Evolutionary conservation across 2,888 invertebrate genomes (phyloP).

Genomic region (Vandiemenella viatica): DNA sequence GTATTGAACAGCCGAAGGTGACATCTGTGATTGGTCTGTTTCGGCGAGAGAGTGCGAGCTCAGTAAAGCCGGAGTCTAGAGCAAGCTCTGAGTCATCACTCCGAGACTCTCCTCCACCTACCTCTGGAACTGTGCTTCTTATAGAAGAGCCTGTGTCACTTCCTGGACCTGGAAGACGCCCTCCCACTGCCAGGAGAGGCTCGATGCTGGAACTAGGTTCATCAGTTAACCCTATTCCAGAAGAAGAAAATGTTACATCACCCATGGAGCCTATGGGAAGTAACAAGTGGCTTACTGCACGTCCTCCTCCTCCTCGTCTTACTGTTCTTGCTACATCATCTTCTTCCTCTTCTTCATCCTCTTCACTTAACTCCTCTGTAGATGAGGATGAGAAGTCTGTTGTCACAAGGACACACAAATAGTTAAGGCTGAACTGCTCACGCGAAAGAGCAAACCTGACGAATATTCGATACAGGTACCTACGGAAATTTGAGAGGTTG

Average conservation of each 20-base stretch:
- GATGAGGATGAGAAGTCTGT: background rate
- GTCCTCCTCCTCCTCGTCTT: background rate
- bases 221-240: slow-evolving; percentile 53
- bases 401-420: background rate
- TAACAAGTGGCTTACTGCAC: background rate
- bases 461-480: background rate
- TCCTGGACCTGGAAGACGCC: slow-evolving; percentile 46
- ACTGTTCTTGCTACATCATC: background rate
- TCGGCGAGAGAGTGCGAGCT: slow-evolving; percentile 65
- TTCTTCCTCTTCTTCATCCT: background rate
- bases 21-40: slow-evolving; percentile 80
- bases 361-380: too few species aligned
- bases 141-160: slow-evolving; percentile 37
- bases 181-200: slow-evolving; percentile 53
- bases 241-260: slow-evolving; percentile 35
- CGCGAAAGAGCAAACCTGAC: background rate
- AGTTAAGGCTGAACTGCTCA: background rate
- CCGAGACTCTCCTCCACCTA: slow-evolving; percentile 28
- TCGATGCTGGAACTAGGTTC: slow-evolving; percentile 65
- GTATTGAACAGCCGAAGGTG: slow-evolving; percentile 72
- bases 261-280: background rate
- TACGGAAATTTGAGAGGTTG: background rate
- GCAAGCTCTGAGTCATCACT: slow-evolving; percentile 23
- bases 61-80: slow-evolving; percentile 38
- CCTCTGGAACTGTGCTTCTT: slow-evolving; percentile 35